Evolutionary conservation across 2,113 vertebrate species (phyloP).

Genomic region (Osmerus mordax): DNA sequence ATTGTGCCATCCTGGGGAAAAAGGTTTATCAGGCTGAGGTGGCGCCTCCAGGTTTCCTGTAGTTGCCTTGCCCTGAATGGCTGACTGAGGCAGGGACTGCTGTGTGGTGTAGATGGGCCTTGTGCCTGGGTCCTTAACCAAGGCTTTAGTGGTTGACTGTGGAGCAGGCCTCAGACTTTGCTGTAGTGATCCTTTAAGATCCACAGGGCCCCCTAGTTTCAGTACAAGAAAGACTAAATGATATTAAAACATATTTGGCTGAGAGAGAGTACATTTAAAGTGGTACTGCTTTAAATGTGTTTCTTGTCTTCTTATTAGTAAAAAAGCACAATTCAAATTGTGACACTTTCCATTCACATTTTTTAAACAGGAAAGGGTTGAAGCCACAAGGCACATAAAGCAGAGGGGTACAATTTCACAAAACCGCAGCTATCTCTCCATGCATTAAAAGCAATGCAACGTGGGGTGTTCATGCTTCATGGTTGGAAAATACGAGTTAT

Average conservation of each 20-base stretch:
- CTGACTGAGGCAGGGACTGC: conserved; percentile 55
- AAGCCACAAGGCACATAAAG: conserved; percentile 31
- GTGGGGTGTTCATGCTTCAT: conserved; percentile 21
- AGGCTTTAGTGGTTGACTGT: conserved; percentile 63
- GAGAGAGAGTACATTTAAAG: conserved; percentile 3
- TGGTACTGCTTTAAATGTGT: not conserved
- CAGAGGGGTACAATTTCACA: conserved; percentile 18
- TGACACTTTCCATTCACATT: not conserved
- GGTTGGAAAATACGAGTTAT: not conserved
- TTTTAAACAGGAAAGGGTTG: conserved; percentile 2
- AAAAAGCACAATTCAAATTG: not conserved
- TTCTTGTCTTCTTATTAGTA: not conserved
- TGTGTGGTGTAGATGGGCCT: conserved; percentile 50
- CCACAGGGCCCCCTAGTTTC: conserved; percentile 80
- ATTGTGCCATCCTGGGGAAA: conserved; percentile 72
- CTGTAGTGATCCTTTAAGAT: conserved; percentile 79
- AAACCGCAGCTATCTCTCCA: conserved; percentile 23
- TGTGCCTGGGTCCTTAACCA: conserved; percentile 7
- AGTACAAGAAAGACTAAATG: conserved; percentile 84
- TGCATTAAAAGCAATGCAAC: conserved; percentile 40
- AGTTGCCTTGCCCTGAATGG: conserved; percentile 65
- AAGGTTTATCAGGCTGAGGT: conserved; percentile 31
- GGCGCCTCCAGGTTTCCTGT: conserved; percentile 53
- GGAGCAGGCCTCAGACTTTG: conserved; percentile 76
- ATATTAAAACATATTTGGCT: conserved; percentile 61